Evolutionary conservation across 2,888 invertebrate genomes (phyloP).

Genomic region (Eupithecia dodoneata): DNA sequence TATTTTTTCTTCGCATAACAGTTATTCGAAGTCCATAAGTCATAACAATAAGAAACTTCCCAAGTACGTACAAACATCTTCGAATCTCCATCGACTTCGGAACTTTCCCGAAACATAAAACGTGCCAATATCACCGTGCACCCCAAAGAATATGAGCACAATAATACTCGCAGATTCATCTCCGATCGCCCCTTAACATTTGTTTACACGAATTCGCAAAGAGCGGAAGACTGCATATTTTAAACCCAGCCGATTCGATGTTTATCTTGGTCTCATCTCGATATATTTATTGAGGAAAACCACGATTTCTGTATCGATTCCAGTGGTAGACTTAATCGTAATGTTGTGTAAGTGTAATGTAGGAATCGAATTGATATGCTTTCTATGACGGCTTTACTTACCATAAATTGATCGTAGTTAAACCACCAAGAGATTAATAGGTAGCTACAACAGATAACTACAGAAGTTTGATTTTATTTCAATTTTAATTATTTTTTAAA

Average conservation of each 20-base stretch:
- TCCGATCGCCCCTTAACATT: constrained; percentile 64
- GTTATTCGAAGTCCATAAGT: constrained; percentile 21
- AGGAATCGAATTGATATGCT: background rate
- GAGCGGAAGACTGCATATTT: constrained; percentile 77
- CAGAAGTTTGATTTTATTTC: background rate
- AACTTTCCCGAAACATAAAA: constrained; percentile 31
- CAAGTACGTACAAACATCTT: constrained; percentile 14
- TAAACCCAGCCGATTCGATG: constrained; percentile 69
- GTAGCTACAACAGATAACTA: background rate
- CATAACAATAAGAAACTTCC: constrained; percentile 28
- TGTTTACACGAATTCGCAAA: constrained; percentile 76
- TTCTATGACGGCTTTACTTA: background rate
- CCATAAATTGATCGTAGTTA: background rate
- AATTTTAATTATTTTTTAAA: background rate
- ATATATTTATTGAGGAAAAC: constrained; percentile 78
- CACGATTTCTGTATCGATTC: constrained; percentile 73
- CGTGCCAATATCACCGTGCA: constrained; percentile 19
- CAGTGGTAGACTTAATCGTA: constrained; percentile 60
- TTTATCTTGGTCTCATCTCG: constrained; percentile 80
- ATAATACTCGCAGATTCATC: constrained; percentile 69
- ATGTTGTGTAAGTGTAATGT: constrained; percentile 19
- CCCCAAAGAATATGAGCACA: constrained; percentile 55
- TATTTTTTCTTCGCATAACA: constrained; percentile 12
- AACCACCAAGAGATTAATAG: background rate
- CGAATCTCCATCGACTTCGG: constrained; percentile 28